phyloP scores from a whole-genome alignment of 2,113 vertebrate species.

The Mirza zaza region DNA sequence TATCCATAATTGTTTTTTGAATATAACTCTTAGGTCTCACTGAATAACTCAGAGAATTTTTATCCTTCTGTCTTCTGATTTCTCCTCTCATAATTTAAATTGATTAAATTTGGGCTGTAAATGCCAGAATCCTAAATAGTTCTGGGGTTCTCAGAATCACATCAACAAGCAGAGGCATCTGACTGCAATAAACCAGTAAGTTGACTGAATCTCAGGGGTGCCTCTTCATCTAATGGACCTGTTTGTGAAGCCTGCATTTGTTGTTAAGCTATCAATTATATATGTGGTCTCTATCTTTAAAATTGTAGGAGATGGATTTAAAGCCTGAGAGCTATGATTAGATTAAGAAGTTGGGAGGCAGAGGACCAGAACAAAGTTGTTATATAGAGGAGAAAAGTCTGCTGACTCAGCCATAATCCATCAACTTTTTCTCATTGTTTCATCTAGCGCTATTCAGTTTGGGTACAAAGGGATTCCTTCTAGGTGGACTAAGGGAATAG shows the following conservation, averaged over 20 bases:
- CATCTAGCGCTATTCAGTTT: not conserved
- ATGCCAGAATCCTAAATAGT: not conserved
- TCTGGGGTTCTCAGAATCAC: not conserved
- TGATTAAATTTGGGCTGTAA: not conserved
- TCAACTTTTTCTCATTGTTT: not conserved
- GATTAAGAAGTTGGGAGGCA: not conserved
- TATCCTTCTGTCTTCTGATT: not conserved
- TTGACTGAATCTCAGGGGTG: not conserved
- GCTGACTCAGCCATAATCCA: not conserved
- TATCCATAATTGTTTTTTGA: not conserved
- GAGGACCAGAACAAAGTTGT: not conserved
- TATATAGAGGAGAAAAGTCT: not conserved
- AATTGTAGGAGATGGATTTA: conserved; percentile 46
- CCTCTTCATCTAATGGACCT: conserved; percentile 4
- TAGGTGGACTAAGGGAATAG: not conserved
- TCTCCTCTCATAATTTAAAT: not conserved
- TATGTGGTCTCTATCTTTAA: conserved; percentile 49
- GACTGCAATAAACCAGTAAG: not conserved
- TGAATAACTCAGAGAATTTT: not conserved
- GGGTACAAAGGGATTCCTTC: not conserved
- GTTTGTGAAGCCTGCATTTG: not conserved
- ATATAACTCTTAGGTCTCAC: conserved; percentile 1
- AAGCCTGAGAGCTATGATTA: not conserved
- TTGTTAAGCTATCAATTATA: not conserved
- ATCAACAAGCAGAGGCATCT: not conserved